Conservation (phyloP, 1,140 invertebrate genomes). For the Megalonaias nervosa region DNA sequence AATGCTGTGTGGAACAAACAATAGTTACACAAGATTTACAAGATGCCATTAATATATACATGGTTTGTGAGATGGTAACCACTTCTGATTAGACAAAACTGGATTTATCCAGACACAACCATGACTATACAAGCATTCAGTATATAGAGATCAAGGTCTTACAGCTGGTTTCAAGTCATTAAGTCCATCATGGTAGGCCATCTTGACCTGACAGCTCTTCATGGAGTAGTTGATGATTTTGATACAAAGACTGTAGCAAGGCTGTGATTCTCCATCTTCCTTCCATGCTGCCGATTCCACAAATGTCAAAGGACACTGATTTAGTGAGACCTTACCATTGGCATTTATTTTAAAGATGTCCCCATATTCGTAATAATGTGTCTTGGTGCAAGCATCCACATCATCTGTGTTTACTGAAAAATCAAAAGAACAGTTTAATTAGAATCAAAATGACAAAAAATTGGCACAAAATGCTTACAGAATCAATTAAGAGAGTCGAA, state of each 20-base stretch:
- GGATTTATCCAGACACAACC: not conserved
- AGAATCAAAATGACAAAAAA: no score
- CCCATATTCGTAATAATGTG: constrained; percentile 23
- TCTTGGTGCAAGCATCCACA: constrained; percentile 17
- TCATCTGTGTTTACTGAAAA: constrained; percentile 21
- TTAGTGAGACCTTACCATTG: constrained; percentile 1
- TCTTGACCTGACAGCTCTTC: constrained; percentile 42
- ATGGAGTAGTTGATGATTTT: constrained; percentile 36
- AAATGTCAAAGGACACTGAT: constrained; percentile 28
- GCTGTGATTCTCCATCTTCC: constrained; percentile 3
- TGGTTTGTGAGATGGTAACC: not conserved
- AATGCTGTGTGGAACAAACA: no score
- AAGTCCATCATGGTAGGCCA: constrained; percentile 48
- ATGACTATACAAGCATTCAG: not conserved
- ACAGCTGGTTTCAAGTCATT: constrained; percentile 42
- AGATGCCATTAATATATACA: not conserved
- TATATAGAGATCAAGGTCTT: constrained; percentile 1
- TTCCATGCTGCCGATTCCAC: constrained; percentile 12
- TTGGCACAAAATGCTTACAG: no score
- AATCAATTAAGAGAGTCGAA: no score
- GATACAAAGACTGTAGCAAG: constrained; percentile 24
- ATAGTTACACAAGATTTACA: not conserved
- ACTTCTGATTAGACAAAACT: not conserved
- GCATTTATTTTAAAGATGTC: constrained; percentile 17
- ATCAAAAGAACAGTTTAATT: not conserved